Base-by-base conservation (phyloP, 2,797 vertebrate genomes). In the Simalia tracyae region DNA sequence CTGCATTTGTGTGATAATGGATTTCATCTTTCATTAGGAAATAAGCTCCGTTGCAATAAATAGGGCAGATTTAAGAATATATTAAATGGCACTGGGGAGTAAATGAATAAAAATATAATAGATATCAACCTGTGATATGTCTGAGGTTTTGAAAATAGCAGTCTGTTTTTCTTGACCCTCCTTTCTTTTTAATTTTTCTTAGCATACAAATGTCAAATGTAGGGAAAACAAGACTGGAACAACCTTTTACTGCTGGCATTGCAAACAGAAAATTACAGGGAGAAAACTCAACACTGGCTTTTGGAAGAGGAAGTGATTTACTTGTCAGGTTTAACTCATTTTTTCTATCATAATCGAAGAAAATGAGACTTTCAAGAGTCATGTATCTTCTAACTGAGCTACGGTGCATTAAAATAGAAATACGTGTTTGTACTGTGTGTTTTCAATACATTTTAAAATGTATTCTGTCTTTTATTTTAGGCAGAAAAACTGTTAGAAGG, bases 351-450 rank as follows among this genome's bases (percentile, higher is more conserved):
- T 76, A 94, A 92, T 93, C 90, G 86, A 89, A 94, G 91, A 88
- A 93, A 26, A 87, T 54, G 10, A 1, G 94, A 56, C 86, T 94
- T 94, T 92, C 92, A 92, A 14, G 64, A 60, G 15, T 91, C 8
- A 28, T 91, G 28, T 84, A 14, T 68, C 22, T 76, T 66, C 72
- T 66, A 93, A 36, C 68, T 93, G 0, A 94, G 66, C 91, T 95
- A 6, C 91, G 88, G 14, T 91, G 91, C 3, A 22, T 95, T 95
- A 92, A 94, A 93, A 93, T 92, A 94, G 95, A 95, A 96, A 94
- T 92, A 88, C 36, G 54, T 94, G 6, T 59, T 61, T 89, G 89
- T 89, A 85, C 89, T 93, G 19, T 91, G 0, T 91, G 7, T 76
- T 92, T 59, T 93, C 81, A 86, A 36, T 95, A 84, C 66, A 90